phyloP scores from a whole-genome alignment of 1,140 invertebrate genomes.

The Trichonephila inaurata region DNA sequence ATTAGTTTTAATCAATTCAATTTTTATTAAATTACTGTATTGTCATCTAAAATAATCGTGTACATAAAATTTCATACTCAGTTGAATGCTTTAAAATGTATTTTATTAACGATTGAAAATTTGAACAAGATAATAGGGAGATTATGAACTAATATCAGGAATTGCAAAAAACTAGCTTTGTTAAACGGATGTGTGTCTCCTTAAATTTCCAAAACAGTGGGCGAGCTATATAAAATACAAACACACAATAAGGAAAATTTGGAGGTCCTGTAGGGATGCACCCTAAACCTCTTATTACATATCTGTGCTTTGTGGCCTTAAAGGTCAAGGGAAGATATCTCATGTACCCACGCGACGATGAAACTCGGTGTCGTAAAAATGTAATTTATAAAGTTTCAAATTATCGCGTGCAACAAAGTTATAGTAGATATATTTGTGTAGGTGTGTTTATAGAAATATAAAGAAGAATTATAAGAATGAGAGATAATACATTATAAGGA shows the following conservation, averaged over 20 bases:
- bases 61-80: no score
- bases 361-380: conserved; percentile 19
- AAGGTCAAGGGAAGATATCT: not conserved
- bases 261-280: not conserved
- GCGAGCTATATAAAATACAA: not conserved
- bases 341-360: conserved; percentile 45
- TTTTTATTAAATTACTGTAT: no score
- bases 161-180: no score
- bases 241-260: not conserved
- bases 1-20: no score
- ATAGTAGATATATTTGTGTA: not conserved
- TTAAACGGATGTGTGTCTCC: no score
- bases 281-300: not conserved
- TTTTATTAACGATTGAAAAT: no score
- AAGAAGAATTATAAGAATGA: not conserved
- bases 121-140: no score
- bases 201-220: not conserved
- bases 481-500: not conserved
- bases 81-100: no score
- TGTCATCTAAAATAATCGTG: no score
- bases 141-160: no score
- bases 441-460: not conserved
- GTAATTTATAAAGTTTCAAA: conserved; percentile 31
- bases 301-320: not conserved
- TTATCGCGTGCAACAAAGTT: not conserved